These are phyloP conservation scores for Leptarthrus brevirostris DNA, from an alignment of 2,888 invertebrate genomes.

Conservation along the genomic window DNA sequence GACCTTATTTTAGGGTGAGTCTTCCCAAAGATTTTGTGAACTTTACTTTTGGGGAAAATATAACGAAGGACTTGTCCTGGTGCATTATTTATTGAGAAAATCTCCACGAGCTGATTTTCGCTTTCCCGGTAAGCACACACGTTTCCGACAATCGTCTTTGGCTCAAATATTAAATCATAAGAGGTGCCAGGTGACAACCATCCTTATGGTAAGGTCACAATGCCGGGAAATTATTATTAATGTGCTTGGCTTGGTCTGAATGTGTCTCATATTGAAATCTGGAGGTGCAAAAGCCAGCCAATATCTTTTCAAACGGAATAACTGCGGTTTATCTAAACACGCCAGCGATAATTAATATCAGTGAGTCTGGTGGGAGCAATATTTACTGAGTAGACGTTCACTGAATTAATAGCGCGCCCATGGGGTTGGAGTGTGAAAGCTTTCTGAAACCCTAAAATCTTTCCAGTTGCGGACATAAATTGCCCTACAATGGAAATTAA, in stretches of 20 bases:
- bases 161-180: background rate
- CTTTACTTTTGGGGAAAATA: background rate
- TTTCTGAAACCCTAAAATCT: background rate
- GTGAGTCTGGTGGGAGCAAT: background rate
- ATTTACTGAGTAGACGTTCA: background rate
- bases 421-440: background rate
- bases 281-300: background rate
- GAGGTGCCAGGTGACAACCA: background rate
- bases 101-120: background rate
- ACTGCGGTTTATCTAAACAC: background rate
- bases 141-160: background rate
- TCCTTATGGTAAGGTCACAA: background rate
- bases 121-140: background rate
- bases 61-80: background rate
- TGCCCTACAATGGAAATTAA: background rate
- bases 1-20: background rate
- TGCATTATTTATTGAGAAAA: background rate
- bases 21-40: background rate
- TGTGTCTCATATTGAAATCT: conserved; percentile 1
- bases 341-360: conserved; percentile 3
- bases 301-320: background rate
- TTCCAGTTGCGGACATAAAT: background rate
- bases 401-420: background rate
- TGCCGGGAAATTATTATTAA: background rate
- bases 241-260: background rate